phyloP scores from a whole-genome alignment of 2,888 invertebrate species.

The Pterostichus madidus region DNA sequence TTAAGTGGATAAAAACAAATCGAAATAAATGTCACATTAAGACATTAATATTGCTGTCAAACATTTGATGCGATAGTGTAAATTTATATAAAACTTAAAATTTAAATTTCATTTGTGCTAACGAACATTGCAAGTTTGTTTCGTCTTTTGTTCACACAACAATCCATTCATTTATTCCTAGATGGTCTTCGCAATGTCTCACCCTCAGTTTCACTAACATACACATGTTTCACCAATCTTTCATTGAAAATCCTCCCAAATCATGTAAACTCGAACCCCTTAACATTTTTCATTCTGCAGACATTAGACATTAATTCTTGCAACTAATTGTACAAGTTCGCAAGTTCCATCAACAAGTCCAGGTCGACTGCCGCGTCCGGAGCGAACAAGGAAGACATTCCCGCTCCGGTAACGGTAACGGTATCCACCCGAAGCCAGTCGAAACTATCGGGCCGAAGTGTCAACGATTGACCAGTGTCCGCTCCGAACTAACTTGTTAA shows the following conservation, averaged over 20 bases:
- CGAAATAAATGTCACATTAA: no score
- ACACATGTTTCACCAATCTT: no score
- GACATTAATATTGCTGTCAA: no score
- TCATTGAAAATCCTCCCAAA: neutral
- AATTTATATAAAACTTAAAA: no score
- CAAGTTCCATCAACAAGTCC: slow-evolving; percentile 60
- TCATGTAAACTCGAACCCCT: neutral
- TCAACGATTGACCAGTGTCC: slow-evolving; percentile 65
- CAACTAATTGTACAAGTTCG: slow-evolving; percentile 46
- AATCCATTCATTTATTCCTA: no score
- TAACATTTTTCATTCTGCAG: neutral
- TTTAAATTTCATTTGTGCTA: no score
- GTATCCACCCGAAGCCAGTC: neutral
- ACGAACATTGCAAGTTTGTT: no score
- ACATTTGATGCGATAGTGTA: no score
- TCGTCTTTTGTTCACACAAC: no score
- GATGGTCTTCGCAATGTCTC: no score
- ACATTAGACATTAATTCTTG: slow-evolving; percentile 38
- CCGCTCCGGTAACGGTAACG: slow-evolving; percentile 52
- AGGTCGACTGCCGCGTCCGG: neutral
- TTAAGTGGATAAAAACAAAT: no score
- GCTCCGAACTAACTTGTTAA: slow-evolving; percentile 64
- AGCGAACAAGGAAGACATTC: slow-evolving; percentile 53
- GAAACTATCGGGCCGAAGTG: slow-evolving; percentile 63
- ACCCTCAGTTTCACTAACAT: no score